Conservation (phyloP, 2,113 vertebrate genomes). For the Corvus hawaiiensis region DNA sequence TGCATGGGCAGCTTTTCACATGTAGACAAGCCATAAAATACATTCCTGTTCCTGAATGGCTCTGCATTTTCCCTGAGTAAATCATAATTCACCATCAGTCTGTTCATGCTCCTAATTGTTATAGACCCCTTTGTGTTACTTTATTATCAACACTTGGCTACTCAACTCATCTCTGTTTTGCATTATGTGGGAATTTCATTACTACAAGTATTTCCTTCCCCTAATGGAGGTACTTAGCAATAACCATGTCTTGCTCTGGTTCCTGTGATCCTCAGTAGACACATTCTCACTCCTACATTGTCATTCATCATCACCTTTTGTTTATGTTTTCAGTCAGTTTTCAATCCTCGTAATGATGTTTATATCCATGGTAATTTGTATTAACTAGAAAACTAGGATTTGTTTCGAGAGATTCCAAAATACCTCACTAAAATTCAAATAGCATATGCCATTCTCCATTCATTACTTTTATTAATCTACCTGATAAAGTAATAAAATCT, state of each 20-base stretch:
- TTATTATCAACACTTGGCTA: slow-evolving; percentile 1
- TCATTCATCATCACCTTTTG: slow-evolving; percentile 17
- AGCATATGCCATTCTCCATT: background rate
- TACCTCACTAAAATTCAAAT: background rate
- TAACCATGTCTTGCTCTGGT: background rate
- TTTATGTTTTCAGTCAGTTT: background rate
- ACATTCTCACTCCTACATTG: background rate
- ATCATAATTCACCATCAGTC: background rate
- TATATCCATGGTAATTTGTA: background rate
- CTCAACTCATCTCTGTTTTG: background rate
- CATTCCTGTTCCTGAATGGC: background rate
- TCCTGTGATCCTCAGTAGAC: background rate
- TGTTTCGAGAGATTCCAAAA: background rate
- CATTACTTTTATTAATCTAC: background rate
- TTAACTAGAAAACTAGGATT: background rate
- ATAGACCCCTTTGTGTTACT: background rate
- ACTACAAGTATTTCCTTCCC: background rate
- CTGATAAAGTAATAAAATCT: background rate
- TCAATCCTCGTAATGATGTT: background rate
- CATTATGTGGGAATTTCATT: slow-evolving; percentile 2
- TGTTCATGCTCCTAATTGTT: background rate
- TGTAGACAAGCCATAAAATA: background rate
- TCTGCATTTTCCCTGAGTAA: background rate
- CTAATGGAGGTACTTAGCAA: background rate
- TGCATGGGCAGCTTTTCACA: background rate